Evolutionary conservation across 2,888 invertebrate genomes (phyloP).

Genomic region (Hyles lineata): DNA sequence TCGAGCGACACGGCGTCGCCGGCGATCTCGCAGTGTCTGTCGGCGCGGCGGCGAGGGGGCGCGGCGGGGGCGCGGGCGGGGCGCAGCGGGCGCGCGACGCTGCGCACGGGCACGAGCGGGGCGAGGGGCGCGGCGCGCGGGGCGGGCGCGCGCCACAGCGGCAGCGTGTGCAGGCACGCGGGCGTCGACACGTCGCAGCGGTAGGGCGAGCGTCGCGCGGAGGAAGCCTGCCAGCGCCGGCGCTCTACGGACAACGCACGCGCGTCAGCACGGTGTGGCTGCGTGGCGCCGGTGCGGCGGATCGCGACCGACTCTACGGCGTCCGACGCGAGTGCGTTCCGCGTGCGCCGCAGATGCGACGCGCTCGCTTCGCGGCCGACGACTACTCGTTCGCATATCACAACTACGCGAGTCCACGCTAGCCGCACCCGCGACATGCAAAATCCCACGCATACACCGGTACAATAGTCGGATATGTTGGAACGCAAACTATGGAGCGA

Average conservation of each 20-base stretch:
- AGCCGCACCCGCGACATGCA: constrained; percentile 20
- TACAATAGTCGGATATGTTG: not conserved
- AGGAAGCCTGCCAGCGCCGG: constrained; percentile 61
- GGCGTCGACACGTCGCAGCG: constrained; percentile 71
- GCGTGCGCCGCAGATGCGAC: not conserved
- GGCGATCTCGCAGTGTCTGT: constrained; percentile 83
- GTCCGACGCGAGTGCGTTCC: not conserved
- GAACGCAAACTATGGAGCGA: constrained; percentile 27
- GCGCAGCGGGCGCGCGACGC: constrained; percentile 48
- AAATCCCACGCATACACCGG: constrained; percentile 13
- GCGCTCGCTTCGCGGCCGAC: not conserved
- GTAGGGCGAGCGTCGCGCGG: constrained; percentile 80
- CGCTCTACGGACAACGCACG: constrained; percentile 47
- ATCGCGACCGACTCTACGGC: no score
- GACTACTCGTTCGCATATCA: not conserved
- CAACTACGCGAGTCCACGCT: not conserved
- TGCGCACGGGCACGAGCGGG: constrained; percentile 60
- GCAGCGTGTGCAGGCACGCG: constrained; percentile 77
- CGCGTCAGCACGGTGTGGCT: constrained; percentile 19
- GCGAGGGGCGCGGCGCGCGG: constrained; percentile 52
- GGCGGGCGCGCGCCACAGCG: constrained; percentile 51
- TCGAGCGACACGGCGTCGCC: constrained; percentile 78
- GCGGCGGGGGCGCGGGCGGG: constrained; percentile 48
- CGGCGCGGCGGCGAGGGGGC: constrained; percentile 48
- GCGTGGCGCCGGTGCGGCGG: not conserved